Conservation (phyloP, 2,888 invertebrate genomes). For the Cheilosia impressa region DNA sequence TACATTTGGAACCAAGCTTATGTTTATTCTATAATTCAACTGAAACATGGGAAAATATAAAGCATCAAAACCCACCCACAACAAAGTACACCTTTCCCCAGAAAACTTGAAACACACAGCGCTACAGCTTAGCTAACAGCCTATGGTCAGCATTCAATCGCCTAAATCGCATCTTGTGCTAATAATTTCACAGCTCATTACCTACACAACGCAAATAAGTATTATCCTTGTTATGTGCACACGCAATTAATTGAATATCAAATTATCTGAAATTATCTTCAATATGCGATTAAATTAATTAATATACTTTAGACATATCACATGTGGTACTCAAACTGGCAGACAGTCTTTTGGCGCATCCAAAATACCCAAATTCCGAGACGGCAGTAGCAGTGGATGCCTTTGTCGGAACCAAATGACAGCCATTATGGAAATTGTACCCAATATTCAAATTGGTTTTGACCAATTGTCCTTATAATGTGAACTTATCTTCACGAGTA, state of each 20-base stretch:
- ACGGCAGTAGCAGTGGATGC: slow-evolving; percentile 13
- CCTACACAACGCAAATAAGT: slow-evolving; percentile 67
- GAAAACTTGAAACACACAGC: too few species aligned
- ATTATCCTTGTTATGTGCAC: slow-evolving; percentile 69
- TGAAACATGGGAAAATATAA: too few species aligned
- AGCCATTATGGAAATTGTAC: slow-evolving; percentile 63
- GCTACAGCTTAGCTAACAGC: too few species aligned
- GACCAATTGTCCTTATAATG: slow-evolving; percentile 68
- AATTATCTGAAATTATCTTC: slow-evolving; percentile 66
- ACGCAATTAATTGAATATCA: slow-evolving; percentile 73
- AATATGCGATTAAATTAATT: slow-evolving; percentile 71
- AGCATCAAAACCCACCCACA: too few species aligned
- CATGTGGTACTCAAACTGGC: background rate
- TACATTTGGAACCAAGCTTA: too few species aligned
- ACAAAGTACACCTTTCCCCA: too few species aligned
- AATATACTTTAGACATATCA: slow-evolving; percentile 58
- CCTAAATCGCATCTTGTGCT: slow-evolving; percentile 61
- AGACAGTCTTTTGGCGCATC: slow-evolving; percentile 10
- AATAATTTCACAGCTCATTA: slow-evolving; percentile 73
- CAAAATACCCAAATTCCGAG: slow-evolving; percentile 21
- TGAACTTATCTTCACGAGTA: slow-evolving; percentile 63
- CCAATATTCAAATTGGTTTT: slow-evolving; percentile 60
- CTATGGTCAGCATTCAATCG: background rate
- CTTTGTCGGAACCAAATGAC: slow-evolving; percentile 36
- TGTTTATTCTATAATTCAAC: too few species aligned